These are phyloP conservation scores for Oryctes rhinoceros DNA, from an alignment of 1,140 invertebrate species.

Conservation along the genomic window DNA sequence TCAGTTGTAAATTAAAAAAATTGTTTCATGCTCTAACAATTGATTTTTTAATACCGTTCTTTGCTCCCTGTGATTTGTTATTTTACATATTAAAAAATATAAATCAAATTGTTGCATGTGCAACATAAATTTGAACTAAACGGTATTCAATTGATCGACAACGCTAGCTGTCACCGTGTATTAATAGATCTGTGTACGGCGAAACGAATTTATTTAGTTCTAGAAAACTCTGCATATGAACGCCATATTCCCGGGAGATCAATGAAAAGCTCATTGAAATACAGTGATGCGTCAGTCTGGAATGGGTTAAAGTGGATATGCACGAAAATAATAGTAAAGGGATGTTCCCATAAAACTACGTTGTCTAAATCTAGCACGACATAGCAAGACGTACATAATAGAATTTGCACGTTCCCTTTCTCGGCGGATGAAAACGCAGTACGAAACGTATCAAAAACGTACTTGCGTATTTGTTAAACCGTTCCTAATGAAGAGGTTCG, in stretches of 20 bases:
- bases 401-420: background rate
- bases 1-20: too few relatives aligned
- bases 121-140: too few relatives aligned
- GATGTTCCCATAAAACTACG: background rate
- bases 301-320: constrained; percentile 10
- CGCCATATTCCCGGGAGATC: background rate
- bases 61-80: too few relatives aligned
- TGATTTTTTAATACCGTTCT: too few relatives aligned
- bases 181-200: background rate
- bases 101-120: too few relatives aligned
- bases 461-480: background rate
- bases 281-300: constrained; percentile 5
- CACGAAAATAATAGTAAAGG: constrained; percentile 4
- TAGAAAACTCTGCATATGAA: background rate
- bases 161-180: too few relatives aligned
- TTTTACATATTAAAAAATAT: too few relatives aligned
- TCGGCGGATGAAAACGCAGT: background rate
- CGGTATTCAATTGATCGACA: too few relatives aligned
- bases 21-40: too few relatives aligned
- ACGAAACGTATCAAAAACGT: background rate
- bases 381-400: background rate
- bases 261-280: constrained; percentile 7
- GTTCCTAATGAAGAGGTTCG: constrained; percentile 12
- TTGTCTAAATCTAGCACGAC: background rate
- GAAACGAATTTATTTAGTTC: constrained; percentile 6